Conservation (phyloP, 2,113 vertebrate genomes). For the Polypterus senegalus region DNA sequence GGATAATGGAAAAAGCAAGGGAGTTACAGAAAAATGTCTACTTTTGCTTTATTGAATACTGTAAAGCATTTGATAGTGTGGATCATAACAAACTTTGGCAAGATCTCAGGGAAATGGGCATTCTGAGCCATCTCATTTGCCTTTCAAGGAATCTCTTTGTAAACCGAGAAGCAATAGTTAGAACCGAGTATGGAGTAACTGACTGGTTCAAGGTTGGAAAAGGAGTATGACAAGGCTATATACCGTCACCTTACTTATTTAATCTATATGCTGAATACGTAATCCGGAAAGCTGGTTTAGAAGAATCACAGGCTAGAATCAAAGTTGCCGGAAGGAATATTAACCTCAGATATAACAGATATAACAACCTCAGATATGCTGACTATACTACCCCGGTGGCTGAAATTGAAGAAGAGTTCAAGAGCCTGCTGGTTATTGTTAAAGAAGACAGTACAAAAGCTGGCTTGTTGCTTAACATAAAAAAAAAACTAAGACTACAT, state of each 20-base stretch:
- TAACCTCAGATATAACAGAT: background rate
- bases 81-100: slow-evolving; percentile 5
- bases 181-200: slow-evolving; percentile 2
- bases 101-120: slow-evolving; percentile 8
- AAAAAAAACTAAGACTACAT: background rate
- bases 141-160: slow-evolving; percentile 5
- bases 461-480: background rate
- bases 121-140: slow-evolving; percentile 6
- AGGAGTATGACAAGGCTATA: slow-evolving; percentile 5
- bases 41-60: slow-evolving; percentile 6
- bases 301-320: background rate
- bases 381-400: background rate
- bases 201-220: slow-evolving; percentile 3
- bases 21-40: slow-evolving; percentile 3
- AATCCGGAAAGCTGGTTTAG: background rate
- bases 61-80: slow-evolving; percentile 9
- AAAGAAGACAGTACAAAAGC: background rate
- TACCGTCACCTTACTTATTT: slow-evolving; percentile 5
- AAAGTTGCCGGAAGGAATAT: background rate
- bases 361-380: no score
- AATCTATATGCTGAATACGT: background rate
- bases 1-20: slow-evolving; percentile 9
- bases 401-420: background rate
- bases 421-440: background rate
- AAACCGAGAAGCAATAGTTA: slow-evolving; percentile 7